Conservation (phyloP, 2,113 vertebrate genomes). For the Labeo catla region DNA sequence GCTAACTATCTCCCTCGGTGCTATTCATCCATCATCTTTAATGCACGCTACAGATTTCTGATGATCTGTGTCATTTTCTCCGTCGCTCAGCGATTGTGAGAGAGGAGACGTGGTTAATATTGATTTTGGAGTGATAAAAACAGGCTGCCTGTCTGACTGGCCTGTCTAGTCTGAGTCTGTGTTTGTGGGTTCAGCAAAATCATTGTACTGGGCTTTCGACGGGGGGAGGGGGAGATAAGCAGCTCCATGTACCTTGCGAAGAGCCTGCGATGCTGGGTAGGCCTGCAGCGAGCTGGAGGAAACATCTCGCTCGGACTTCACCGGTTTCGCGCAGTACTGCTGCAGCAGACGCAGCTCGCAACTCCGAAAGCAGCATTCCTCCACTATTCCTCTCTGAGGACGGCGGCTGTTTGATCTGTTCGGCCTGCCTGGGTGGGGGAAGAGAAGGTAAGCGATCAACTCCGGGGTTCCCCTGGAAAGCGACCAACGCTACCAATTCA, state of each 20-base stretch:
- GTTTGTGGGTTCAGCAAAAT: slow-evolving; percentile 45
- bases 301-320: slow-evolving; percentile 96
- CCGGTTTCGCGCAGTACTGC: slow-evolving; percentile 95
- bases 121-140: slow-evolving; percentile 62
- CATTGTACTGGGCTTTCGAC: slow-evolving; percentile 48
- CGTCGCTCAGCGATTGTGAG: slow-evolving; percentile 65
- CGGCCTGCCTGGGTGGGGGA: slow-evolving; percentile 81
- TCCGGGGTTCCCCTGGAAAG: slow-evolving; percentile 37
- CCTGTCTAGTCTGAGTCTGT: slow-evolving; percentile 31
- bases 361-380: slow-evolving; percentile 97
- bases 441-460: slow-evolving; percentile 42
- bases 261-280: slow-evolving; percentile 78
- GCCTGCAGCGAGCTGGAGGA: slow-evolving; percentile 82
- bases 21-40: slow-evolving; percentile 35
- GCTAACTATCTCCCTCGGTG: slow-evolving; percentile 20
- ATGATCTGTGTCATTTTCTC: slow-evolving; percentile 61
- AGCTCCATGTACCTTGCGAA: slow-evolving; percentile 80
- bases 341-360: slow-evolving; percentile 94
- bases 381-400: slow-evolving; percentile 90
- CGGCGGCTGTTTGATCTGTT: slow-evolving; percentile 84
- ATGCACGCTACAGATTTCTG: slow-evolving; percentile 34
- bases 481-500: slow-evolving; percentile 29
- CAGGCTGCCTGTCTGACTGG: slow-evolving; percentile 35
- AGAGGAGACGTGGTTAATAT: slow-evolving; percentile 62
- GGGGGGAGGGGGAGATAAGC: slow-evolving; percentile 33